phyloP scores from a whole-genome alignment of 2,113 vertebrate species.

The Planiliza haematocheilus region DNA sequence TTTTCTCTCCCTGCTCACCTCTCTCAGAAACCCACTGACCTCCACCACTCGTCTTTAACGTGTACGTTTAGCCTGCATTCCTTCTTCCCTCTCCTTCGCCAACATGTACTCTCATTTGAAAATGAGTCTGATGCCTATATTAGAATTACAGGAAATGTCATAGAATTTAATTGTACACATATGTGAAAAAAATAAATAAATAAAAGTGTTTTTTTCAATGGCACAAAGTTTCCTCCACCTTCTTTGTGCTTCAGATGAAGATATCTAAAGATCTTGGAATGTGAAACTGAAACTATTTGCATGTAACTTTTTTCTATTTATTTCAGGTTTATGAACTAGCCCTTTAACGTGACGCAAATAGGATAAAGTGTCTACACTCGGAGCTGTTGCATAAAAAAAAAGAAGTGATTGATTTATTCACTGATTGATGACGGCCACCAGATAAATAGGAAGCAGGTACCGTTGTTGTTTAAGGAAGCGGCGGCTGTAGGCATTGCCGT shows the following conservation, averaged over 20 bases:
- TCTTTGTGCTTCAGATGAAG: neutral
- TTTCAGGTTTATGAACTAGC: neutral
- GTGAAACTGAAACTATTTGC: slow-evolving; percentile 32
- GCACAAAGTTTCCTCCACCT: neutral
- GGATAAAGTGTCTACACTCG: too few species aligned
- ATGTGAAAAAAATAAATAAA: too few species aligned
- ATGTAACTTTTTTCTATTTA: neutral
- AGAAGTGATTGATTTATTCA: neutral
- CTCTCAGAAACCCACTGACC: neutral
- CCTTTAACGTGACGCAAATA: neutral
- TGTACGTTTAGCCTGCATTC: too few species aligned
- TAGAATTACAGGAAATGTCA: too few species aligned
- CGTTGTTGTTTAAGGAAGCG: slow-evolving; percentile 19
- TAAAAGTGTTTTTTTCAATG: too few species aligned
- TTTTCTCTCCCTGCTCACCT: neutral
- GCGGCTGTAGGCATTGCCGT: neutral
- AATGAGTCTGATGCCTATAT: too few species aligned
- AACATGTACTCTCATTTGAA: too few species aligned
- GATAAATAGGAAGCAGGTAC: slow-evolving; percentile 13
- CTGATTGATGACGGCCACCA: neutral
- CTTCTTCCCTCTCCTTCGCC: neutral
- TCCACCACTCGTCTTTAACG: neutral
- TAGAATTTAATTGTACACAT: too few species aligned
- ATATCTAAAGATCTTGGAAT: slow-evolving; percentile 24
- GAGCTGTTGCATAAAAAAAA: neutral